Evolutionary conservation across 92 coral and sea anemone species (phyloP), one percentile per base, ranked within the genome.

Genomic region (Parazoanthus darwini): DNA sequence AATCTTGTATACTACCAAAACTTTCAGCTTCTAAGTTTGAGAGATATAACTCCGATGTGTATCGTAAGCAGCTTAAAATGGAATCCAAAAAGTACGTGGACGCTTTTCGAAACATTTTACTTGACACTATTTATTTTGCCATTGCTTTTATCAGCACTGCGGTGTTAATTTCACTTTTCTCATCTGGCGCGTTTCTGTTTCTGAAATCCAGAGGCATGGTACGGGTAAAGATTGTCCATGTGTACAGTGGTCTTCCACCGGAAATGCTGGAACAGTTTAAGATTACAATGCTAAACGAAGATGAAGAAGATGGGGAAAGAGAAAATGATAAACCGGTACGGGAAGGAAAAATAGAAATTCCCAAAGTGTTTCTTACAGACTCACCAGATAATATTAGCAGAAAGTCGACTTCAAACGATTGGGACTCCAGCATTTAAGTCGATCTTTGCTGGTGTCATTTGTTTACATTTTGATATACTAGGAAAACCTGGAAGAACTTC

Each of bases 191-290:
- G 8, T 92, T 92, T 46, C 81, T 50, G 44, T 92, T 92, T 86
- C 63, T 94, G n/a, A 94, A 94, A 77, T 89, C 95, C n/a, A 86
- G 91, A 63, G 97, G 94, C 26, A 92, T 94, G 97, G 92, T 94
- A 1, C 90, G 97, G 7, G 65, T 94, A 6, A 94, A 78, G 66
- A 54, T 80, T 43, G 77, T 93, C 1, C 97, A 94, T 58, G 91
- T 94, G 42, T 94, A 94, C 91, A 94, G 90, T 59, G 75, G 88
- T 70, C 86, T 94, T 6, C 95, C 95, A 15, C 87, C 91, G 4
- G 91, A 91, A 48, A 72, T 92, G 33, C 67, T 94, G 71, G 77
- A 85, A 79, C 92, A 91, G 46, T 92, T 93, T 77, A 79, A 89
- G 58, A 46, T 94, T 15, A 91, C 51, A 29, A 77, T 80, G n/a